Evolutionary conservation across 2,797 vertebrate species (phyloP).

Genomic region (Danio tinwini): DNA sequence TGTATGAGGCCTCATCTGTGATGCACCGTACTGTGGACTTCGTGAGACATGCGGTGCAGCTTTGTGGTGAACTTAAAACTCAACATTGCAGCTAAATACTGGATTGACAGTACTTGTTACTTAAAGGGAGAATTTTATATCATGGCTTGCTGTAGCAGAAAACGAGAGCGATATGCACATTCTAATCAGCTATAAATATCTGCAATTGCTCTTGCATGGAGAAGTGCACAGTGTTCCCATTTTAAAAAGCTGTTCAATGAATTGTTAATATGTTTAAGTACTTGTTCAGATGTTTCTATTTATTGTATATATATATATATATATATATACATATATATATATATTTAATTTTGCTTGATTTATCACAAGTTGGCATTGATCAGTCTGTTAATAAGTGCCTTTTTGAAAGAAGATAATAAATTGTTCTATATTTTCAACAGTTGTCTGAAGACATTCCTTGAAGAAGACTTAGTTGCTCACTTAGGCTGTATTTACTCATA

Average conservation of each 20-base stretch:
- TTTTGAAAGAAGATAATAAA: slow-evolving; percentile 76
- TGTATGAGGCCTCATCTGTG: slow-evolving; percentile 76
- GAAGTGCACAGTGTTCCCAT: slow-evolving; percentile 61
- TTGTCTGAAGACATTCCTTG: not conserved
- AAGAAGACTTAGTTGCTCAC: not conserved
- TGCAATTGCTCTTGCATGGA: slow-evolving; percentile 60
- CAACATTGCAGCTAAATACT: slow-evolving; percentile 61
- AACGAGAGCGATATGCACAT: slow-evolving; percentile 47
- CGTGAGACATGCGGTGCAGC: slow-evolving; percentile 36
- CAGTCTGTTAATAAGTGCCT: slow-evolving; percentile 77
- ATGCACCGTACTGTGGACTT: slow-evolving; percentile 33
- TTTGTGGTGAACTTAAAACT: slow-evolving; percentile 62
- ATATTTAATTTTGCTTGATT: slow-evolving; percentile 82
- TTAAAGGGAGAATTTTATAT: slow-evolving; percentile 71
- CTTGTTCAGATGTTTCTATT: slow-evolving; percentile 57
- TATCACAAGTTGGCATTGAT: slow-evolving; percentile 67
- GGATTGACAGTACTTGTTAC: slow-evolving; percentile 68
- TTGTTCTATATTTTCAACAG: slow-evolving; percentile 69
- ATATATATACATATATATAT: no score
- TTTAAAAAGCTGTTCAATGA: slow-evolving; percentile 55
- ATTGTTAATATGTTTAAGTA: slow-evolving; percentile 55
- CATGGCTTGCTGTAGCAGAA: slow-evolving; percentile 67
- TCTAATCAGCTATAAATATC: slow-evolving; percentile 48
- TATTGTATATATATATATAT: slow-evolving; percentile 77
- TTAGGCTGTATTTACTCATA: not conserved